These are phyloP conservation scores for Spea multiplicata DNA, from an alignment of 2,113 vertebrate species.

Conservation along the genomic window DNA sequence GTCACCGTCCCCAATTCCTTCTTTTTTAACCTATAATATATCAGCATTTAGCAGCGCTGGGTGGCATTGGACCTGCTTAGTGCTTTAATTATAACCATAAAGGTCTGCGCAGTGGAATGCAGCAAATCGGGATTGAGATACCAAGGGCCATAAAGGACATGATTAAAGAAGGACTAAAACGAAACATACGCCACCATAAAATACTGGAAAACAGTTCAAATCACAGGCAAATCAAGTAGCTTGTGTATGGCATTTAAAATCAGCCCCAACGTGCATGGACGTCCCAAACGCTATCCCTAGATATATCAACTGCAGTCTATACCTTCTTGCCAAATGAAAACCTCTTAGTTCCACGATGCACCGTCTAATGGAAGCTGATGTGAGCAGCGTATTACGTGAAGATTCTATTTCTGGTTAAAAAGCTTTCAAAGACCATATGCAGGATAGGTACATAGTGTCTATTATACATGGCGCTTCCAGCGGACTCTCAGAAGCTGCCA, in stretches of 20 bases:
- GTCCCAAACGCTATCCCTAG: no score
- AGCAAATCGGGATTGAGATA: slow-evolving; percentile 37
- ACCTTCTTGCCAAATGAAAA: neutral
- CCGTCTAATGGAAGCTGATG: neutral
- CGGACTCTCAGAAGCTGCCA: no score
- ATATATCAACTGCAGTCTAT: no score
- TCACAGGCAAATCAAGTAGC: neutral
- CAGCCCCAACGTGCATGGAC: no score
- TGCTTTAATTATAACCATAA: slow-evolving; percentile 33
- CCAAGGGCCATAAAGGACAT: slow-evolving; percentile 29
- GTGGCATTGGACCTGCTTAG: slow-evolving; percentile 19
- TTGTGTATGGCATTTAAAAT: neutral
- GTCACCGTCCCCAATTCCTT: slow-evolving; percentile 14
- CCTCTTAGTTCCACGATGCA: neutral
- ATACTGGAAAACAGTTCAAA: slow-evolving; percentile 5
- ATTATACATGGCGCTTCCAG: no score
- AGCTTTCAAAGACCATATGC: no score
- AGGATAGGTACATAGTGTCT: no score
- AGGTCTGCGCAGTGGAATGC: slow-evolving; percentile 10
- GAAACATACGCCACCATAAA: slow-evolving; percentile 19
- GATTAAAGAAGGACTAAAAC: slow-evolving; percentile 29
- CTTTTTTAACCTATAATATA: slow-evolving; percentile 21
- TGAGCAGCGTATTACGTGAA: no score
- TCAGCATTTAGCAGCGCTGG: slow-evolving; percentile 14
- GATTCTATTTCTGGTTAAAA: no score